Percentiles rank a stretch among this genome's conserved stretches.
Evolutionary conservation across 1,140 invertebrate species (phyloP).

Genomic region (Drusus annulatus): DNA sequence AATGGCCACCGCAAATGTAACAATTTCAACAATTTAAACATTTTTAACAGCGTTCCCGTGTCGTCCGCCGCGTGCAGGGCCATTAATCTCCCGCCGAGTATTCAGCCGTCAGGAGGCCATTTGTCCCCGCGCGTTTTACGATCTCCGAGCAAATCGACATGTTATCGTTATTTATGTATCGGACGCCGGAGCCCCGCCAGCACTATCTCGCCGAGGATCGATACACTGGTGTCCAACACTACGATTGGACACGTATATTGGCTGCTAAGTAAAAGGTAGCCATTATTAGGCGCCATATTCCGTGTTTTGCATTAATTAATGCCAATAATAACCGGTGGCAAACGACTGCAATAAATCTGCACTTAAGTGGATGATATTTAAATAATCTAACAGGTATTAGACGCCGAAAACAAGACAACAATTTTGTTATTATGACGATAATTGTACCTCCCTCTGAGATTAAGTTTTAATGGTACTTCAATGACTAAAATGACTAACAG

Average conservation of each 20-base stretch:
- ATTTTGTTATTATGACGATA: too few species aligned
- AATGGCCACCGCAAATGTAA: conserved; percentile 1
- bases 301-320: background rate
- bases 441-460: too few species aligned
- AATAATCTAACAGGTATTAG: too few species aligned
- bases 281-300: conserved; percentile 5
- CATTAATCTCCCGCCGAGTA: conserved; percentile 24
- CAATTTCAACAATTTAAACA: conserved; percentile 21
- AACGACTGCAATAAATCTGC: too few species aligned
- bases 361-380: too few species aligned
- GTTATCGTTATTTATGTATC: conserved; percentile 14
- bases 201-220: background rate
- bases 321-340: background rate
- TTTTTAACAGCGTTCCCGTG: background rate
- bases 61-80: background rate
- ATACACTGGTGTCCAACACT: background rate
- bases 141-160: background rate
- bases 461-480: too few species aligned
- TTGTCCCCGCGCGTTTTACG: conserved; percentile 24
- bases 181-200: background rate
- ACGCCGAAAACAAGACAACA: too few species aligned
- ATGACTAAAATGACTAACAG: too few species aligned
- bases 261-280: background rate
- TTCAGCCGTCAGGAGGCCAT: conserved; percentile 7
- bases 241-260: too few species aligned